Evolutionary conservation across 1,140 invertebrate genomes (phyloP).

Genomic region (Meloidogyne chitwoodi): DNA sequence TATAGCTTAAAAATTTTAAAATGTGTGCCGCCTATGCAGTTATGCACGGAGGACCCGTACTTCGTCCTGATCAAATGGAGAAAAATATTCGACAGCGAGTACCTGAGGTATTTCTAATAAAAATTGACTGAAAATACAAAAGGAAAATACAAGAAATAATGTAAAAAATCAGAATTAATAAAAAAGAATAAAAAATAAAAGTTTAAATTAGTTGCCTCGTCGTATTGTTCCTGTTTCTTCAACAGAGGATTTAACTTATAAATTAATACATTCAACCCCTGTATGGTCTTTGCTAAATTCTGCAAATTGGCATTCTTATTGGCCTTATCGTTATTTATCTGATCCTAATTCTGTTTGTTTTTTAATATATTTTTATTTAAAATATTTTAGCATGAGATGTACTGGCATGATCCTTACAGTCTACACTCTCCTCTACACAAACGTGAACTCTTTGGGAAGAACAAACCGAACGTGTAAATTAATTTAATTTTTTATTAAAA

Average conservation of each 20-base stretch:
- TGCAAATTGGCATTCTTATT: conserved; percentile 14
- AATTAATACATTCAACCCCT: neutral
- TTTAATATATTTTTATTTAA: neutral
- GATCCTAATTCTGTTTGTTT: conserved; percentile 11
- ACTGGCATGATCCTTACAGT: conserved; percentile 9
- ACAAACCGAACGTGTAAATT: conserved; percentile 7
- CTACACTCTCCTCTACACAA: neutral
- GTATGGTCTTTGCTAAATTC: conserved; percentile 15
- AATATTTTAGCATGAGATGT: conserved; percentile 3
- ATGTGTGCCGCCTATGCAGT: neutral
- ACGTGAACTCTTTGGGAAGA: conserved; percentile 11
- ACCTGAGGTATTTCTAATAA: neutral
- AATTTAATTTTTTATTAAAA: neutral
- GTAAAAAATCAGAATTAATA: too few species aligned
- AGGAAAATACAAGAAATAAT: too few species aligned
- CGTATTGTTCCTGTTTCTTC: conserved; percentile 4
- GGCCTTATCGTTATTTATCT: conserved; percentile 17
- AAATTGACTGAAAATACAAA: neutral
- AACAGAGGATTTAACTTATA: neutral
- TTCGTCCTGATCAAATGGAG: conserved; percentile 6
- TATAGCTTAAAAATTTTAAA: neutral
- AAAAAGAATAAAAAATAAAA: too few species aligned
- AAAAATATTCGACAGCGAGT: neutral
- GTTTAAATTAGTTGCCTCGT: conserved; percentile 2
- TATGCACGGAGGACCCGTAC: neutral